Percentiles rank a stretch among this genome's conserved stretches.
Conservation (phyloP, 2,113 vertebrate species). For the Arvicanthis niloticus region DNA sequence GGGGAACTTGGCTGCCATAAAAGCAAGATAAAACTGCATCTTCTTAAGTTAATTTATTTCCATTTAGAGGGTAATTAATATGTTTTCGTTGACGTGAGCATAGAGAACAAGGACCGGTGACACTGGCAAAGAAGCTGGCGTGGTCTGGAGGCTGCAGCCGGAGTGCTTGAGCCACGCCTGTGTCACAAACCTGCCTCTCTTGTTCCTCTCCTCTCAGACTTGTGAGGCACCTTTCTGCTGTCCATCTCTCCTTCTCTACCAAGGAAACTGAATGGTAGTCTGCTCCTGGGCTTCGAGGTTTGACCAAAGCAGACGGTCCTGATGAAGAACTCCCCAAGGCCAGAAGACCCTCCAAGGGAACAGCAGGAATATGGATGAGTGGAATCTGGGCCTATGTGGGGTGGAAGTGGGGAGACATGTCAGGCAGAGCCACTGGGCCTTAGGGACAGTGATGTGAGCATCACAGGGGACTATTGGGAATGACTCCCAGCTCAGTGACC, state of each 20-base stretch:
- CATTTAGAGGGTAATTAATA: conserved; percentile 73
- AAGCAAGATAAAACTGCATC: conserved; percentile 65
- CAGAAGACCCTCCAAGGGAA: background rate
- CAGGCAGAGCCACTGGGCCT: background rate
- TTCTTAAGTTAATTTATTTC: conserved; percentile 74
- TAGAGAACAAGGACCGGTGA: conserved; percentile 44
- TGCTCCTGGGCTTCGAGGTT: background rate
- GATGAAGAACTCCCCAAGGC: background rate
- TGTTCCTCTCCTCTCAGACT: background rate
- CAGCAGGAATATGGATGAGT: background rate
- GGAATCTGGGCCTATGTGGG: background rate
- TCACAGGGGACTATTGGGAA: background rate
- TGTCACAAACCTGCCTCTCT: background rate
- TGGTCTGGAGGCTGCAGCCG: background rate
- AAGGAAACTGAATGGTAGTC: background rate
- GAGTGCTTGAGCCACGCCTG: fast-evolving
- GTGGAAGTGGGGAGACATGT: background rate
- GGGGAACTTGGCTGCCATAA: conserved; percentile 55
- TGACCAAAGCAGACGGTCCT: background rate
- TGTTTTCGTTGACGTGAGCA: conserved; percentile 4
- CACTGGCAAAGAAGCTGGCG: background rate
- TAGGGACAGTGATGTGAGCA: background rate
- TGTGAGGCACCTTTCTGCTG: background rate
- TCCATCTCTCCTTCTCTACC: background rate
- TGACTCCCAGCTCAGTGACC: background rate